Percentiles rank a stretch among this genome's conserved stretches.
Evolutionary conservation across 2,888 invertebrate species (phyloP).

Genomic region (Atrina japonica): DNA sequence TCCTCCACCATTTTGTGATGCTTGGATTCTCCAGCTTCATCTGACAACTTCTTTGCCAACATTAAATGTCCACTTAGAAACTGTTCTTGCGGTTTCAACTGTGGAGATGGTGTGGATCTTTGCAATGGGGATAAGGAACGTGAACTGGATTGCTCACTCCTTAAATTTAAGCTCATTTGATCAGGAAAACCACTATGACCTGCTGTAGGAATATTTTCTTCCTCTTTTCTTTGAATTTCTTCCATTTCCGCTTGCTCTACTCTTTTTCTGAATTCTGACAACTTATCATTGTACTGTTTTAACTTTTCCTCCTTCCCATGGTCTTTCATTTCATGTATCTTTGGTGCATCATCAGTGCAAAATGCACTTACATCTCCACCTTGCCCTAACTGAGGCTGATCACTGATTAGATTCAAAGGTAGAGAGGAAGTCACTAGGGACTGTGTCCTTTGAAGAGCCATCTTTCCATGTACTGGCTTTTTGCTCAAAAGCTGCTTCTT

Average conservation of each 20-base stretch:
- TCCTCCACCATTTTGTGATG: conserved; percentile 44
- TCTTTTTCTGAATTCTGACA: conserved; percentile 51
- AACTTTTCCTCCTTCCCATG: conserved; percentile 44
- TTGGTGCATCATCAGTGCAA: conserved; percentile 7
- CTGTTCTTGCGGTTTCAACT: conserved; percentile 43
- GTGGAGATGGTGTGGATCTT: conserved; percentile 36
- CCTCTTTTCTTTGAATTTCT: conserved; percentile 28
- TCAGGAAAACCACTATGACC: not conserved
- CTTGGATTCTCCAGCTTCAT: conserved; percentile 77
- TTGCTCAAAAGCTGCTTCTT: conserved; percentile 78
- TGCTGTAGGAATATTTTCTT: not conserved
- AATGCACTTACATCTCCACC: conserved; percentile 17
- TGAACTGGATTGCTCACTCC: conserved; percentile 19
- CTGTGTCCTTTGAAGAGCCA: conserved; percentile 57
- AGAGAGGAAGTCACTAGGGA: conserved; percentile 55
- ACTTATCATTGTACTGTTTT: conserved; percentile 57
- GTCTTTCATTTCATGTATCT: conserved; percentile 21
- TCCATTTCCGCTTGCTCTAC: conserved; percentile 54
- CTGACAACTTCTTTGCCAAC: conserved; percentile 81
- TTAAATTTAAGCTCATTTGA: not conserved
- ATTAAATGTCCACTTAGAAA: conserved; percentile 79
- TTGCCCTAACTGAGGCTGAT: not conserved
- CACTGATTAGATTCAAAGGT: conserved; percentile 11
- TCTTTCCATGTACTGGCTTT: conserved; percentile 42
- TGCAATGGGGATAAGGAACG: conserved; percentile 38